phyloP scores from a whole-genome alignment of 2,113 vertebrate species.

The Gadus macrocephalus region DNA sequence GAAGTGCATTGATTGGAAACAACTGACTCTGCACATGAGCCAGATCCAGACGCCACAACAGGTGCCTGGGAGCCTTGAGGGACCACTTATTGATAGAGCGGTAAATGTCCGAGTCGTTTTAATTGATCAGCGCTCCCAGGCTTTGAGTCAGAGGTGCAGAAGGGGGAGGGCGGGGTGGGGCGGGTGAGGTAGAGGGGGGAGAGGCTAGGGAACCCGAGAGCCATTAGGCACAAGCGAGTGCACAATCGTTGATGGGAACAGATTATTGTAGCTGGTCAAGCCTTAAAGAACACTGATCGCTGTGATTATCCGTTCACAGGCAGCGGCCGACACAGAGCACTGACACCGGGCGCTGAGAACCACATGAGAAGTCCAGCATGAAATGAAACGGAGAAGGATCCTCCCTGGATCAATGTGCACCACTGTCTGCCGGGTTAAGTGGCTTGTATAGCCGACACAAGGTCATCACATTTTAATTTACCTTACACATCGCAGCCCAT shows the following conservation, averaged over 20 bases:
- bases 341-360: conserved; percentile 55
- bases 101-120: conserved; percentile 77
- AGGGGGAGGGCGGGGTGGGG: conserved; percentile 36
- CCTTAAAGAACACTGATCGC: conserved; percentile 70
- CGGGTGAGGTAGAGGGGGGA: conserved; percentile 36
- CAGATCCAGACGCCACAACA: conserved; percentile 57
- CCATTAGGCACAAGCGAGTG: conserved; percentile 67
- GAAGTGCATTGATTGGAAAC: conserved; percentile 62
- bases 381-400: conserved; percentile 44
- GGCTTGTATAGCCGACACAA: conserved; percentile 37
- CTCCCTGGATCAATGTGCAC: conserved; percentile 55
- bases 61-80: conserved; percentile 64
- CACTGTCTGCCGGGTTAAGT: conserved; percentile 36
- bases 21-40: conserved; percentile 49
- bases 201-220: conserved; percentile 60
- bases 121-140: conserved; percentile 73
- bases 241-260: conserved; percentile 63
- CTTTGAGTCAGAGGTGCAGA: conserved; percentile 41
- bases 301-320: conserved; percentile 69
- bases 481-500: conserved; percentile 43
- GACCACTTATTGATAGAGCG: conserved; percentile 75
- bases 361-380: conserved; percentile 53
- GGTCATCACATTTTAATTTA: conserved; percentile 50
- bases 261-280: conserved; percentile 71
- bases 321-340: conserved; percentile 54